Conservation (phyloP, 2,797 vertebrate genomes). For the Xiphophorus birchmanni region DNA sequence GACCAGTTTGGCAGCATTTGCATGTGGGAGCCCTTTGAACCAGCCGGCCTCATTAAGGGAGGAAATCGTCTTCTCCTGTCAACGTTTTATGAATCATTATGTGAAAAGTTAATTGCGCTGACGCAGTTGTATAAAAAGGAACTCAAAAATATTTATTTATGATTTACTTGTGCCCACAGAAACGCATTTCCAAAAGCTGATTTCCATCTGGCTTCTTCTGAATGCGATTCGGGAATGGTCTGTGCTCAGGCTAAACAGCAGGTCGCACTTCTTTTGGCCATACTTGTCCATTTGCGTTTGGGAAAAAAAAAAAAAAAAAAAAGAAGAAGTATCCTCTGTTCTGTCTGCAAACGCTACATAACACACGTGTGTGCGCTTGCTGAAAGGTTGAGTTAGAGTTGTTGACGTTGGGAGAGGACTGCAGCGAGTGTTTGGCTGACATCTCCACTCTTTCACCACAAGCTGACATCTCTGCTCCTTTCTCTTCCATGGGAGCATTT, state of each 20-base stretch:
- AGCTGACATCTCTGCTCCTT: conserved; percentile 59
- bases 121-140: conserved; percentile 53
- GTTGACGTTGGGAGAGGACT: conserved; percentile 68
- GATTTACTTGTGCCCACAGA: conserved; percentile 52
- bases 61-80: conserved; percentile 62
- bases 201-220: conserved; percentile 60
- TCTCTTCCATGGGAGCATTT: conserved; percentile 52
- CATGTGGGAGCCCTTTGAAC: conserved; percentile 51
- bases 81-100: conserved; percentile 70
- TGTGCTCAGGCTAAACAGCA: conserved; percentile 63
- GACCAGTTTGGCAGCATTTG: conserved; percentile 38
- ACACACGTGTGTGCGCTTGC: conserved; percentile 23
- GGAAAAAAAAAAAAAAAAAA: neutral
- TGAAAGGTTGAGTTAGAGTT: conserved; percentile 62
- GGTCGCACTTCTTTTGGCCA: conserved; percentile 63
- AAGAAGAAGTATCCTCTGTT: conserved; percentile 7
- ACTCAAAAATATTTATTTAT: conserved; percentile 73
- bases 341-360: conserved; percentile 17
- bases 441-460: conserved; percentile 53
- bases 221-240: conserved; percentile 57
- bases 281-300: conserved; percentile 29
- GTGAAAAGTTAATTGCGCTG: conserved; percentile 65
- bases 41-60: conserved; percentile 55
- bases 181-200: conserved; percentile 47
- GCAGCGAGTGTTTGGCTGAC: conserved; percentile 56